phyloP scores from a whole-genome alignment of 2,888 invertebrate genomes.

The Podotricha telesiphe region DNA sequence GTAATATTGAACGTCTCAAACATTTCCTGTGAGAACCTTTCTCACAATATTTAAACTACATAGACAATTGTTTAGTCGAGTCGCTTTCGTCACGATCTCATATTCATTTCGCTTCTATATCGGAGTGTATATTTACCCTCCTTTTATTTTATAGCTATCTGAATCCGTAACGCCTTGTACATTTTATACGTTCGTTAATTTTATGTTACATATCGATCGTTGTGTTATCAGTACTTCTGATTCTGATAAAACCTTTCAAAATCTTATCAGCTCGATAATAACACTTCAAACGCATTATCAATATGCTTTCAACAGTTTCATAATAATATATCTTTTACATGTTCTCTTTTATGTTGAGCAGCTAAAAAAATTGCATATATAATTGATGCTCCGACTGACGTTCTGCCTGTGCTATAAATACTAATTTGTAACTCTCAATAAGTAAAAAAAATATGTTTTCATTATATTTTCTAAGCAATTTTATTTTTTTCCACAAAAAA shows the following conservation, averaged over 20 bases:
- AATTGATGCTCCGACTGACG: no score
- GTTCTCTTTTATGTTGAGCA: background rate
- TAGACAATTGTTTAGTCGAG: constrained; percentile 40
- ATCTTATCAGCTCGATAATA: constrained; percentile 41
- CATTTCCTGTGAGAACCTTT: constrained; percentile 39
- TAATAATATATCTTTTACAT: background rate
- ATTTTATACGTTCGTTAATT: no score
- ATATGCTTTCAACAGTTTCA: constrained; percentile 10
- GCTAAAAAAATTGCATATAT: background rate
- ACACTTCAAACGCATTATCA: constrained; percentile 39
- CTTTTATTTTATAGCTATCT: constrained; percentile 68
- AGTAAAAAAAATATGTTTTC: no score
- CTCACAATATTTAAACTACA: constrained; percentile 36
- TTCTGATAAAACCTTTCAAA: constrained; percentile 41
- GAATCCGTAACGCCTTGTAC: no score
- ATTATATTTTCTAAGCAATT: no score
- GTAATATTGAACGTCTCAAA: constrained; percentile 26
- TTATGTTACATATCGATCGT: constrained; percentile 52
- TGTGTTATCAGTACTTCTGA: constrained; percentile 44
- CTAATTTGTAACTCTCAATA: no score
- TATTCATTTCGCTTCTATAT: constrained; percentile 65
- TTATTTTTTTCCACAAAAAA: no score
- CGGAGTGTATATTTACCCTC: constrained; percentile 67
- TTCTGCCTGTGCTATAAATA: no score
- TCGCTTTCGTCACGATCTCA: constrained; percentile 63